phyloP scores from a whole-genome alignment of 2,113 vertebrate genomes.

The Eudorcas thomsonii region DNA sequence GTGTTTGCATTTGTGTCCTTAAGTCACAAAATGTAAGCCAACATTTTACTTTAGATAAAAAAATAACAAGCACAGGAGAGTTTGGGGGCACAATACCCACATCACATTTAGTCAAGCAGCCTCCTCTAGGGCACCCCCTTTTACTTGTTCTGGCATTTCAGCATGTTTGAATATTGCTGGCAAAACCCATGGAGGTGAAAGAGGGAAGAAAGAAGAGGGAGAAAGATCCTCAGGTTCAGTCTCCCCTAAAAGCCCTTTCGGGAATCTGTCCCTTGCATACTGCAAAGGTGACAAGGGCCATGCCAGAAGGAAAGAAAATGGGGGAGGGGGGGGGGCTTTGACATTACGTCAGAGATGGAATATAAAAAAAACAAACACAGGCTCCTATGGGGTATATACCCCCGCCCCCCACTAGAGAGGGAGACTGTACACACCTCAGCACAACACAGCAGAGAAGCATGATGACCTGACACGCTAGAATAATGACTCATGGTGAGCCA shows the following conservation, averaged over 20 bases:
- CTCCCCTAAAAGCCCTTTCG: background rate
- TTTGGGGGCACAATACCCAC: background rate
- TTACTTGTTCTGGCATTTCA: background rate
- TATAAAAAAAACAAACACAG: background rate
- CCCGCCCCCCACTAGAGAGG: background rate
- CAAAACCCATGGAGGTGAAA: background rate
- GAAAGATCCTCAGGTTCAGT: background rate
- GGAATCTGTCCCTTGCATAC: background rate
- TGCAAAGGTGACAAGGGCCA: background rate
- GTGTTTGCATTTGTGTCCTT: background rate
- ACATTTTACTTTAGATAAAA: background rate
- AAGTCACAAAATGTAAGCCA: background rate
- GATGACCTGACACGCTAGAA: background rate
- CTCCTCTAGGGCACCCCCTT: background rate
- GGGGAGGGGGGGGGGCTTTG: accelerated
- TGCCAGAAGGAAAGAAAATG: background rate
- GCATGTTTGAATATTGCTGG: background rate
- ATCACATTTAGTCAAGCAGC: background rate
- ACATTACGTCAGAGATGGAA: background rate
- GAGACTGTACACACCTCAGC: background rate
- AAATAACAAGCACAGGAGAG: background rate
- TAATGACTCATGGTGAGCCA: accelerated
- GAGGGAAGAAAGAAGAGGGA: background rate
- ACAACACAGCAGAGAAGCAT: background rate
- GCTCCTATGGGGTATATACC: background rate